These are phyloP conservation scores for Bellardia bayeri DNA, from an alignment of 2,888 invertebrate genomes.

Conservation along the genomic window DNA sequence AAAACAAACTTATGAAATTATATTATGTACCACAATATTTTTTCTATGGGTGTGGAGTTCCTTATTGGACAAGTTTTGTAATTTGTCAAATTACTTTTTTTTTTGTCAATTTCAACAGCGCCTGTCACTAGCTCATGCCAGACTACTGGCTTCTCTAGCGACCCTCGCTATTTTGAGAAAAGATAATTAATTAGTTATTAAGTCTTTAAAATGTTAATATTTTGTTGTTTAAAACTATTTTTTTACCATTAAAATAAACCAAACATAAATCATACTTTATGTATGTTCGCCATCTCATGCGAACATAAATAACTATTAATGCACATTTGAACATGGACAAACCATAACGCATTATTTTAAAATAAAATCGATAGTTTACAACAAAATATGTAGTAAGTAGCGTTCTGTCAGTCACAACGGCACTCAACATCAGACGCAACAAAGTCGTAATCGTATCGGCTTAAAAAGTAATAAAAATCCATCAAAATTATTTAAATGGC, in stretches of 20 bases:
- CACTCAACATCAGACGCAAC: slow-evolving; percentile 17
- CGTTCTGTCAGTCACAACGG: neutral
- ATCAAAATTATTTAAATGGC: slow-evolving; percentile 12
- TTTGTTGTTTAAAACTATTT: slow-evolving; percentile 10
- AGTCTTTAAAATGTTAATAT: slow-evolving; percentile 40
- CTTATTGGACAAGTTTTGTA: too few species aligned
- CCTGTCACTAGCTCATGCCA: too few species aligned
- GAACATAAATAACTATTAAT: neutral
- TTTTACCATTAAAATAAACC: slow-evolving; percentile 3
- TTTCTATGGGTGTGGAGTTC: too few species aligned
- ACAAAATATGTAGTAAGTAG: neutral
- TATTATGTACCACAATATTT: too few species aligned
- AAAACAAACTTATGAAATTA: too few species aligned
- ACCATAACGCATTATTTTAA: slow-evolving; percentile 9
- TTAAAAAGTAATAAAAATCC: slow-evolving; percentile 52
- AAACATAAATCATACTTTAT: slow-evolving; percentile 55
- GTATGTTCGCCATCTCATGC: neutral
- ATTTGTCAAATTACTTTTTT: too few species aligned
- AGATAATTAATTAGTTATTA: slow-evolving; percentile 47
- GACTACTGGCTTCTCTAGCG: neutral
- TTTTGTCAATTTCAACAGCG: too few species aligned
- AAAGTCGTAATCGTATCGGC: slow-evolving; percentile 47
- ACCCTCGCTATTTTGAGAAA: slow-evolving; percentile 29
- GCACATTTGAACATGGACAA: neutral
- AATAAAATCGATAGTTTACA: slow-evolving; percentile 36